phyloP scores from a whole-genome alignment of 2,888 invertebrate genomes.

The Tetragonula carbonaria region DNA sequence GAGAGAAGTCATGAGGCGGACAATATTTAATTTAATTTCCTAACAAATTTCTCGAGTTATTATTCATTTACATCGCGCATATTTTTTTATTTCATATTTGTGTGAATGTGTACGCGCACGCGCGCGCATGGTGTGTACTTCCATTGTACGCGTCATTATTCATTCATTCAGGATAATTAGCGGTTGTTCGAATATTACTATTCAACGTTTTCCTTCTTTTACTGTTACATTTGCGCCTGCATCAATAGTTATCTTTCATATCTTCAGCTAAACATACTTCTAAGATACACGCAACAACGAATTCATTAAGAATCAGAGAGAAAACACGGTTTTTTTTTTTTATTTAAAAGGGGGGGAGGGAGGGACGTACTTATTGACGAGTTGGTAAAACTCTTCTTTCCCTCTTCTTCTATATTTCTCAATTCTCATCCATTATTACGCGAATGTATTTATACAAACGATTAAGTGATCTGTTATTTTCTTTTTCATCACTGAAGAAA shows the following conservation, averaged over 20 bases:
- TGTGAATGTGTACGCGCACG: neutral
- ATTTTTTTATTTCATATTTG: conserved; percentile 26
- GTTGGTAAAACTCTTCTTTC: conserved; percentile 55
- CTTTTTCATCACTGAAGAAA: conserved; percentile 28
- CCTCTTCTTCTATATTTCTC: conserved; percentile 40
- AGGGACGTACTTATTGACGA: conserved; percentile 62
- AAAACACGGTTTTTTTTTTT: conserved; percentile 37
- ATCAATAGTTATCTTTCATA: conserved; percentile 58
- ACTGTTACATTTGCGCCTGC: conserved; percentile 25
- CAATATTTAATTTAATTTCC: conserved; percentile 68
- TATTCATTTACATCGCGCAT: conserved; percentile 59
- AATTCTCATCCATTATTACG: conserved; percentile 48
- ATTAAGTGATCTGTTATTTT: conserved; percentile 50
- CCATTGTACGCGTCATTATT: conserved; percentile 27
- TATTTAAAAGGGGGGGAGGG: conserved; percentile 31
- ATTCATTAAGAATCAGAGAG: conserved; percentile 66
- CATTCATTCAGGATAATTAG: conserved; percentile 41
- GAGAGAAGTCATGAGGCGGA: conserved; percentile 56
- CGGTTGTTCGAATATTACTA: conserved; percentile 40
- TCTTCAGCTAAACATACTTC: conserved; percentile 69
- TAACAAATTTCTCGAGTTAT: conserved; percentile 65
- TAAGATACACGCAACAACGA: conserved; percentile 80
- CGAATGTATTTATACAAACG: conserved; percentile 54
- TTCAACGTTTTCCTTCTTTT: conserved; percentile 20
- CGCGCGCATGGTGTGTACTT: neutral